A percentile compares a stretch with the other conserved stretches of the same genome.
Evolutionary conservation across 2,113 vertebrate species (phyloP).

Genomic region (Cynoglossus semilaevis): DNA sequence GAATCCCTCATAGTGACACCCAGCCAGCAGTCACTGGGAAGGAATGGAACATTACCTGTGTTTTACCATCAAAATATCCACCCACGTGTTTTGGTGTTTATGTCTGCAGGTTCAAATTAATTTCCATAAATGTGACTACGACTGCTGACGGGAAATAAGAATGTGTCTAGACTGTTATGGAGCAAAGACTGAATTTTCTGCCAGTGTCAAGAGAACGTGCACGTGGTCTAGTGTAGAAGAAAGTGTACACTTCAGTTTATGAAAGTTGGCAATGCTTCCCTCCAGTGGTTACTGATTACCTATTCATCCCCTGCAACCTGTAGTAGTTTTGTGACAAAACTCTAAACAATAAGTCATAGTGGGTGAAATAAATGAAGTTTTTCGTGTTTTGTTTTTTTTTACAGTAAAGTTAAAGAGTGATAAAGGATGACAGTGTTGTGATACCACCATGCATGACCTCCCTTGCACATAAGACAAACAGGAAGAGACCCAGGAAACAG

Average conservation of each 20-base stretch:
- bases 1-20: constrained; percentile 68
- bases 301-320: not conserved
- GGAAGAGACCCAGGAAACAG: constrained; percentile 65
- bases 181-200: not conserved
- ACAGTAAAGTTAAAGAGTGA: not conserved
- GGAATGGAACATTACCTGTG: constrained; percentile 58
- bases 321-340: not conserved
- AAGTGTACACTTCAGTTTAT: not conserved
- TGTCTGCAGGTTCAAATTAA: not conserved
- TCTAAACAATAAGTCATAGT: not conserved
- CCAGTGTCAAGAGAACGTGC: not conserved
- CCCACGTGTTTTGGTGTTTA: not conserved
- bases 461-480: constrained; percentile 61
- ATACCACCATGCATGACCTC: constrained; percentile 53
- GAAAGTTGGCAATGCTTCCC: constrained; percentile 44
- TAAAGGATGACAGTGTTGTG: constrained; percentile 17
- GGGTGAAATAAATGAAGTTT: constrained; percentile 3
- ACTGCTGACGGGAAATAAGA: constrained; percentile 1
- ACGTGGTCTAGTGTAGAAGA: not conserved
- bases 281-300: constrained; percentile 43
- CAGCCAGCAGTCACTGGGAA: constrained; percentile 10
- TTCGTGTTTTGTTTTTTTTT: not conserved
- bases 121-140: constrained; percentile 22
- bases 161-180: not conserved
- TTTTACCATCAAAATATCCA: constrained; percentile 21